Base-by-base conservation (phyloP, 2,797 vertebrate genomes). In the Botia almorhae region DNA sequence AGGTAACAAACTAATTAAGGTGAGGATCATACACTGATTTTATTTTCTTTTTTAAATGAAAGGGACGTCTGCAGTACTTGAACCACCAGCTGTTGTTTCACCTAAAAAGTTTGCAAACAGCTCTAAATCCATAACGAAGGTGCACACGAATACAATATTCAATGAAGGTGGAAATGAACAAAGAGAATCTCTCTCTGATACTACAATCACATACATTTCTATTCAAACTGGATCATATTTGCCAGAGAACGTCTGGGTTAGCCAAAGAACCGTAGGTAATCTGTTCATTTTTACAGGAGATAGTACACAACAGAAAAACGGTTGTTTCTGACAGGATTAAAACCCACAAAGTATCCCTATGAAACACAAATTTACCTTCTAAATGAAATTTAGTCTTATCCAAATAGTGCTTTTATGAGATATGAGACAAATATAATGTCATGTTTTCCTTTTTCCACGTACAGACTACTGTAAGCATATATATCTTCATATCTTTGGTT, bases 301-400 rank as follows among this genome's bases (percentile, higher is more conserved):
- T 4, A 13, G 12, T 50, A 2, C 48, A 50, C 1, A 33, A 33
- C 33, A 50, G 48, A 50, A 50, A 50, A 50, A 13, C 21, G 4
- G 19, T 26, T 60, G 21, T 11, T 60, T 60, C 19, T 1, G 21
- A 21, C 21, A 17, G 21, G 19, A 26, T 33, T 33, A 33, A 33
- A 33, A 5, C 33, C 33, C 33, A 33, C 33, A 3, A 33, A 33
- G 33, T 33, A 33, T 33, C 3, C 33, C 33, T 61, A 1, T 13
- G 1, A 61, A 61, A 14, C 58, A 61, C 5, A 29, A 29, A 61
- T 29, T 6, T 61, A 29, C 6, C 33, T 33, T 5, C 23, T 29
- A 14, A 61, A 83, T 69, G 84, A 83, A 80, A 83, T 74, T 83
- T 56, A 75, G 79, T 33, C 33, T 3, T 33, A 33, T 33, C 33